Evolutionary conservation across 2,888 invertebrate genomes (phyloP).

Genomic region (Ernsta delagoae): DNA sequence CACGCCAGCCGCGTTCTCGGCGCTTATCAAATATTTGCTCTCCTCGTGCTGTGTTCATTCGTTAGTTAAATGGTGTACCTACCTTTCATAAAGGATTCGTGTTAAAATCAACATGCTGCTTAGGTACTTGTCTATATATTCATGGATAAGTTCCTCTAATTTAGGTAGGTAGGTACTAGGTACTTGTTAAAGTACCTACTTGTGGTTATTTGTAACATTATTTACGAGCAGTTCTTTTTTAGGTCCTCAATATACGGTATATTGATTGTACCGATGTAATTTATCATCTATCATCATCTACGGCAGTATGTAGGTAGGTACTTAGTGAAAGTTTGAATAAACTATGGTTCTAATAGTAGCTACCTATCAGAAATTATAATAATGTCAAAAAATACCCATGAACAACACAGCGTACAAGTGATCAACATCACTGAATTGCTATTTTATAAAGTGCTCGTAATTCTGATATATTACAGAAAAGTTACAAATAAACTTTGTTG

Average conservation of each 20-base stretch:
- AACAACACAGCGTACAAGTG: background rate
- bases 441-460: conserved; percentile 9
- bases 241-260: no score
- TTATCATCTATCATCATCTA: background rate
- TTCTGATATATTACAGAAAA: background rate
- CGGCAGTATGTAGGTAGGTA: no score
- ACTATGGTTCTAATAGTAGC: no score
- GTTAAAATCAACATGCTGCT: conserved; percentile 45
- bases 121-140: conserved; percentile 27
- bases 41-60: conserved; percentile 37
- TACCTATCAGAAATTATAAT: no score
- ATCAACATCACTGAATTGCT: background rate
- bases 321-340: no score
- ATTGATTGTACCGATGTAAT: background rate
- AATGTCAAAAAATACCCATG: no score
- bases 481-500: conserved; percentile 13
- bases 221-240: no score
- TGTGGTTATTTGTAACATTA: background rate
- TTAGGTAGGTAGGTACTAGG: no score
- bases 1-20: conserved; percentile 20
- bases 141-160: conserved; percentile 37
- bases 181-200: no score
- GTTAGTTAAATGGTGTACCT: conserved; percentile 32
- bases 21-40: conserved; percentile 36
- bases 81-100: conserved; percentile 40